These are phyloP conservation scores for Melipona bicolor DNA, from an alignment of 2,888 invertebrate species.

Conservation along the genomic window DNA sequence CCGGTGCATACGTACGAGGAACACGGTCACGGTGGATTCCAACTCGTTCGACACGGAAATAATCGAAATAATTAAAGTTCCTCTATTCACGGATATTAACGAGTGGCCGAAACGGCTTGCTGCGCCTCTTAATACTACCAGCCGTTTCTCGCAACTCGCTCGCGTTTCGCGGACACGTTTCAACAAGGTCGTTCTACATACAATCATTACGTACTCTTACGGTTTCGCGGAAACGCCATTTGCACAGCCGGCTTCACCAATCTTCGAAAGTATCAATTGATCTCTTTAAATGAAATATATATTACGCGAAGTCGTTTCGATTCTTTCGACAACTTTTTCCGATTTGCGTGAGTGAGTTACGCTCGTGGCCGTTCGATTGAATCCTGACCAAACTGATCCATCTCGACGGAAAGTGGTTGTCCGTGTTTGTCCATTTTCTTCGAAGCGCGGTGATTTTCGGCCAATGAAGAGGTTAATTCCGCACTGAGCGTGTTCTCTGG, in stretches of 20 bases:
- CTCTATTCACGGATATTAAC: slow-evolving; percentile 60
- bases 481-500: not conserved
- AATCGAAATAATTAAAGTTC: slow-evolving; percentile 54
- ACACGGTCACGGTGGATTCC: slow-evolving; percentile 51
- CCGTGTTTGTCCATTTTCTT: not conserved
- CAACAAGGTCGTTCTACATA: slow-evolving; percentile 54
- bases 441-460: not conserved
- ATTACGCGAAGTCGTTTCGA: not conserved
- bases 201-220: slow-evolving; percentile 14
- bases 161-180: slow-evolving; percentile 25
- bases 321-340: not conserved
- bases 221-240: not conserved
- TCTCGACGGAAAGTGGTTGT: not conserved
- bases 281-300: not conserved
- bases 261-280: not conserved
- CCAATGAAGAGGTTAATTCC: slow-evolving; percentile 6
- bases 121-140: slow-evolving; percentile 61
- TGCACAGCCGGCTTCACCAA: too few relatives aligned
- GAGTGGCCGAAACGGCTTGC: slow-evolving; percentile 60
- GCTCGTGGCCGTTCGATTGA: not conserved
- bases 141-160: slow-evolving; percentile 9
- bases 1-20: not conserved
- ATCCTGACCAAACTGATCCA: slow-evolving; percentile 11
- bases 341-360: slow-evolving; percentile 14
- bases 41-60: slow-evolving; percentile 54